A percentile compares a stretch with the other conserved stretches of the same genome.
These are phyloP conservation scores for Thaumatotibia leucotreta DNA, from an alignment of 1,140 invertebrate genomes.

Conservation along the genomic window DNA sequence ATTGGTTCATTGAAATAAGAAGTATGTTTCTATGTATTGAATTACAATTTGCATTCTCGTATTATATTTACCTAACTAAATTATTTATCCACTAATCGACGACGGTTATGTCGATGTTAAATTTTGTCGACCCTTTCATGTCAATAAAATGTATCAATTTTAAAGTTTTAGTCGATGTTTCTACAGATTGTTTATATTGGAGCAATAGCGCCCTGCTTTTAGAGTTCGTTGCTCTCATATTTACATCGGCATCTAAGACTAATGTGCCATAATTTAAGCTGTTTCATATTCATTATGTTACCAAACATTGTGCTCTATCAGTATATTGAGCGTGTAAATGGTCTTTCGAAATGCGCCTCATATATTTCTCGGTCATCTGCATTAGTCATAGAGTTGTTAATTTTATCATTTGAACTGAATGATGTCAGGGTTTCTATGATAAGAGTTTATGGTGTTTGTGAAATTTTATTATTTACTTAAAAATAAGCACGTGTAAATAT, in stretches of 20 bases:
- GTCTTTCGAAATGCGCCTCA: not conserved
- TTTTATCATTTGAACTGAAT: slow-evolving; percentile 11
- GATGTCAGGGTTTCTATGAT: not conserved
- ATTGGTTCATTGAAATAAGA: no score
- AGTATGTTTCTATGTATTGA: no score
- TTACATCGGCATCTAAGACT: not conserved
- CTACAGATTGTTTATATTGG: no score
- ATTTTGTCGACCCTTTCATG: no score
- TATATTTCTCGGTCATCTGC: not conserved
- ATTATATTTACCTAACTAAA: no score
- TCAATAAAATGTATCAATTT: no score
- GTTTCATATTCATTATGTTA: slow-evolving; percentile 9
- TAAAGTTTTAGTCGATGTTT: no score
- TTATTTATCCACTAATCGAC: no score
- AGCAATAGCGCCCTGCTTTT: not conserved
- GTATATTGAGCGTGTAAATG: not conserved
- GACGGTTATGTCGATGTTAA: no score
- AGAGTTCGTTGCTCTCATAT: not conserved
- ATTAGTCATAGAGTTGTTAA: not conserved
- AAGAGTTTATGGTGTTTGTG: not conserved
- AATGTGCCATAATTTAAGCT: slow-evolving; percentile 6
- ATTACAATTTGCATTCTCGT: no score
- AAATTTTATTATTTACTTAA: not conserved
- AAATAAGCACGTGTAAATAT: not conserved
- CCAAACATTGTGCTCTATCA: not conserved